phyloP scores from a whole-genome alignment of 2,113 vertebrate genomes.

The Zosterops japonicus region DNA sequence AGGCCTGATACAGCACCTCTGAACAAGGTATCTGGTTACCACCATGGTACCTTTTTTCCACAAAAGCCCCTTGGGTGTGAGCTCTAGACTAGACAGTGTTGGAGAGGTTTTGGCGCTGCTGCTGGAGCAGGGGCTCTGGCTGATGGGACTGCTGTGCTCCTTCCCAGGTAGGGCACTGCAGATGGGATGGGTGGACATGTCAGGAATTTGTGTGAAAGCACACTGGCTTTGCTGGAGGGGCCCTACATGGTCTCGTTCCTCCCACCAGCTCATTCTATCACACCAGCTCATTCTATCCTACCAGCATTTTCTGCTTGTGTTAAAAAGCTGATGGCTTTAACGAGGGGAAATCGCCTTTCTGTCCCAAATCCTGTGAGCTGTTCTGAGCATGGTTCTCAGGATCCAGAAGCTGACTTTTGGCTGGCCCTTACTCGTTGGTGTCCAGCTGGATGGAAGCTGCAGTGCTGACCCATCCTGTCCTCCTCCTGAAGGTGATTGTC shows the following conservation, averaged over 20 bases:
- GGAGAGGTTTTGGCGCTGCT: neutral
- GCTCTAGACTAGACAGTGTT: neutral
- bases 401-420: neutral
- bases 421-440: neutral
- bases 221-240: neutral
- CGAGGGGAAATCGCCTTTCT: neutral
- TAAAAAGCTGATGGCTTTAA: neutral
- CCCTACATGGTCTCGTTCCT: accelerated
- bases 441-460: neutral
- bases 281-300: accelerated
- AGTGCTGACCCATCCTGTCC: neutral
- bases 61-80: neutral
- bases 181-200: neutral
- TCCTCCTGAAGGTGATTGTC: conserved; percentile 80
- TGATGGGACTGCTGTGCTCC: neutral
- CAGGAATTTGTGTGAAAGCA: neutral
- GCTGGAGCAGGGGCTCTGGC: neutral
- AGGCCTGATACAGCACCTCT: neutral
- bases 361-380: neutral
- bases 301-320: accelerated
- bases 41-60: neutral
- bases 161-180: too few species aligned
- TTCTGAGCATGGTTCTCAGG: neutral
- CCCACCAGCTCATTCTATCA: accelerated
- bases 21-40: neutral